phyloP scores from a whole-genome alignment of 2,113 vertebrate genomes.

The Tachysurus fulvidraco region DNA sequence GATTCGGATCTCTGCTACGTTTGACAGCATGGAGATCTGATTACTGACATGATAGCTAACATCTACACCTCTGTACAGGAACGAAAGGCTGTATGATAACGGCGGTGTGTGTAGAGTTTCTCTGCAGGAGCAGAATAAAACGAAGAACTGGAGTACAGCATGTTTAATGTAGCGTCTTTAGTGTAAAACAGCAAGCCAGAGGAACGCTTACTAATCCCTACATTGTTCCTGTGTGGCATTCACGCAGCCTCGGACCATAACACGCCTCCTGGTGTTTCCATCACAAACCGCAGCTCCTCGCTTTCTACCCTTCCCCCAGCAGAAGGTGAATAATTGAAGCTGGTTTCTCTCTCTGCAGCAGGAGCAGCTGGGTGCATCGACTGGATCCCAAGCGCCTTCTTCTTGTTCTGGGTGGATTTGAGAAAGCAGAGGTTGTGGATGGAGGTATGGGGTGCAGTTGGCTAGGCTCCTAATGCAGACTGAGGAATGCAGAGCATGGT shows the following conservation, averaged over 20 bases:
- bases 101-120: not conserved
- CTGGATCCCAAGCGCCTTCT: not conserved
- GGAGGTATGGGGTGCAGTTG: not conserved
- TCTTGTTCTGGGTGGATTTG: not conserved
- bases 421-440: not conserved
- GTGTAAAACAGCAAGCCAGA: not conserved
- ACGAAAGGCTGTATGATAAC: not conserved
- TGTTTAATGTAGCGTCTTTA: slow-evolving; percentile 13
- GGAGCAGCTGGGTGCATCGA: slow-evolving; percentile 7
- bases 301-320: slow-evolving; percentile 61
- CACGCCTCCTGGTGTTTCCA: slow-evolving; percentile 22
- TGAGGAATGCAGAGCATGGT: not conserved
- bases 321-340: slow-evolving; percentile 67
- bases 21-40: not conserved
- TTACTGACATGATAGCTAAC: not conserved
- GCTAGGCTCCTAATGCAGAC: not conserved
- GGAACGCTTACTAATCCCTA: slow-evolving; percentile 11
- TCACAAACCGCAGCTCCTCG: slow-evolving; percentile 2
- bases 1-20: not conserved
- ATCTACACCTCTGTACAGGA: not conserved
- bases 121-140: not conserved
- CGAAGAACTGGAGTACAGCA: not conserved
- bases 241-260: not conserved
- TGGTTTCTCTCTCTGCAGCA: slow-evolving; percentile 48
- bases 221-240: slow-evolving; percentile 20